A percentile compares a stretch with the other conserved stretches of the same genome.
Conservation (phyloP, 2,113 vertebrate genomes). For the Perccottus glenii region DNA sequence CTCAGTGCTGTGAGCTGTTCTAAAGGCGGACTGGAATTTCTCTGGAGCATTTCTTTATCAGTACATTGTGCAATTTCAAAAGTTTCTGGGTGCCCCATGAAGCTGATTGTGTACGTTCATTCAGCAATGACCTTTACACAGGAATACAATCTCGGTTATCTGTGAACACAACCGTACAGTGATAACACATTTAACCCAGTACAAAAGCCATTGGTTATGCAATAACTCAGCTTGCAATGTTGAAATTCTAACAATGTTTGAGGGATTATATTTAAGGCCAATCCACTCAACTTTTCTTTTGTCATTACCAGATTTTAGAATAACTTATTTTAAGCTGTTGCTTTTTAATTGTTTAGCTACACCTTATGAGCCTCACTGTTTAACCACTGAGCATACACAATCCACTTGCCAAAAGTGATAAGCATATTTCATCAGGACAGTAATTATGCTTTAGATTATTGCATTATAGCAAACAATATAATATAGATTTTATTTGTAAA, state of each 20-base stretch:
- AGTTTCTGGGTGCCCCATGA: neutral
- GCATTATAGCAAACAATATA: too few relatives aligned
- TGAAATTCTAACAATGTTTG: slow-evolving; percentile 27
- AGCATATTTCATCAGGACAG: too few relatives aligned
- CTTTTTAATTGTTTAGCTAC: too few relatives aligned
- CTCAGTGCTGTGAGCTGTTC: too few relatives aligned
- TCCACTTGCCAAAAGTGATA: too few relatives aligned
- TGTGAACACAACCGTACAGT: slow-evolving; percentile 9
- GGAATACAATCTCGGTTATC: slow-evolving; percentile 32
- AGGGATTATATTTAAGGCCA: slow-evolving; percentile 25
- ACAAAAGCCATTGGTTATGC: slow-evolving; percentile 57
- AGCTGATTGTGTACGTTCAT: neutral
- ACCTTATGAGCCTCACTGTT: too few relatives aligned
- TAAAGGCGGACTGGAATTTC: too few relatives aligned
- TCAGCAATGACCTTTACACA: slow-evolving; percentile 24
- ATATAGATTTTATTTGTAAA: too few relatives aligned
- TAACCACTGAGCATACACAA: too few relatives aligned
- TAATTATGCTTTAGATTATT: too few relatives aligned
- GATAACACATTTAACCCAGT: slow-evolving; percentile 40
- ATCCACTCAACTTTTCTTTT: slow-evolving; percentile 5
- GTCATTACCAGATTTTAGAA: slow-evolving; percentile 11
- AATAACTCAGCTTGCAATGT: slow-evolving; percentile 37
- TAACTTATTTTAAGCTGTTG: neutral
- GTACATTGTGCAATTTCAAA: neutral
- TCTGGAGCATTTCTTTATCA: too few relatives aligned